phyloP scores from a whole-genome alignment of 2,888 invertebrate species.

The Thyatira batis region DNA sequence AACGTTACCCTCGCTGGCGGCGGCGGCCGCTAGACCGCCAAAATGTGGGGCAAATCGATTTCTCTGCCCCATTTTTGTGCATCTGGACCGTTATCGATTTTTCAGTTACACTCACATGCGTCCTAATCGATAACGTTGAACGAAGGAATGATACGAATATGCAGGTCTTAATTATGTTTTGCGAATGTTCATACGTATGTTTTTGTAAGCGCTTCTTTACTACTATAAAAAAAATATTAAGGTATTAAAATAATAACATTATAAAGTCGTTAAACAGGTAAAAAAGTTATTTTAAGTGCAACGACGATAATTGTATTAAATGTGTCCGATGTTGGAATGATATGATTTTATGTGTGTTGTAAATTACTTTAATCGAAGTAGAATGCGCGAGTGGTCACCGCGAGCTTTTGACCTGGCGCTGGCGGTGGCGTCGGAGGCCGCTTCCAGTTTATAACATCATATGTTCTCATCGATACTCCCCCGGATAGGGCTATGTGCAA shows the following conservation, averaged over 20 bases:
- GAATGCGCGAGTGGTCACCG: conserved; percentile 18
- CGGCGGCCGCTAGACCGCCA: conserved; percentile 75
- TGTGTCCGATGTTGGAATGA: conserved; percentile 58
- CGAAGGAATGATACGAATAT: not conserved
- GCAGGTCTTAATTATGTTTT: not conserved
- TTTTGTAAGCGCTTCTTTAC: not conserved
- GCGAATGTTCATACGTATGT: not conserved
- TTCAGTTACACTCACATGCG: conserved; percentile 27
- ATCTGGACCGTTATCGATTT: conserved; percentile 81
- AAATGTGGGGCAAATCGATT: conserved; percentile 82
- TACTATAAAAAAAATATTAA: not conserved
- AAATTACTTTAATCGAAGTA: conserved; percentile 62
- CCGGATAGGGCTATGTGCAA: too few relatives aligned
- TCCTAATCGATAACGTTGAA: conserved; percentile 41
- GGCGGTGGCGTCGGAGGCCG: not conserved
- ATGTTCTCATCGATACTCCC: conserved; percentile 24
- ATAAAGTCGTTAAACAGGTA: conserved; percentile 48
- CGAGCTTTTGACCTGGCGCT: not conserved
- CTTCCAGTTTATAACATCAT: conserved; percentile 5
- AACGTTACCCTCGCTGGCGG: conserved; percentile 78
- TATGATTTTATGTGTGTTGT: conserved; percentile 68
- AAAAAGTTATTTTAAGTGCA: conserved; percentile 66
- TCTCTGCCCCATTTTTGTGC: conserved; percentile 80
- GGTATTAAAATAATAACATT: conserved; percentile 14
- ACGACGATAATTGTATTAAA: conserved; percentile 63